These are phyloP conservation scores for Odontamblyopus lacepedii DNA, from an alignment of 2,797 vertebrate species.

Conservation along the genomic window DNA sequence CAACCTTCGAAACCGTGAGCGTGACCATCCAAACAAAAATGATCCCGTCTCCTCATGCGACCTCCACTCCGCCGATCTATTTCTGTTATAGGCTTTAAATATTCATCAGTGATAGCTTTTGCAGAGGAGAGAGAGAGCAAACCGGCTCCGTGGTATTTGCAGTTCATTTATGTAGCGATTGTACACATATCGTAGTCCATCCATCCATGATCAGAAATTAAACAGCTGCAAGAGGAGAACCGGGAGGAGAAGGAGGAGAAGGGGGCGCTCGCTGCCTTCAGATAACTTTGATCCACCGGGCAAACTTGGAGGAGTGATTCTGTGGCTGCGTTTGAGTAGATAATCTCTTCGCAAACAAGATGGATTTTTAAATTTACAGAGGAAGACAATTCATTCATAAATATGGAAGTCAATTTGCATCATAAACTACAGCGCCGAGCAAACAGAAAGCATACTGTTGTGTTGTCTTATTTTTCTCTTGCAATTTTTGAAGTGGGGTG, in stretches of 20 bases:
- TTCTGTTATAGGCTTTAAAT: conserved; percentile 57
- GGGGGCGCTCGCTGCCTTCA: conserved; percentile 45
- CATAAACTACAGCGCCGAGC: not conserved
- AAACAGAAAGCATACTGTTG: not conserved
- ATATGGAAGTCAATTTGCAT: not conserved
- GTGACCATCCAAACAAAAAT: conserved; percentile 16
- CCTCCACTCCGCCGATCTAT: conserved; percentile 43
- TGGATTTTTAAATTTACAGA: conserved; percentile 20
- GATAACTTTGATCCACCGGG: conserved; percentile 51
- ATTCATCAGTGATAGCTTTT: conserved; percentile 50
- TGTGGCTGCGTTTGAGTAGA: conserved; percentile 16
- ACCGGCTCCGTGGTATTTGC: conserved; percentile 40
- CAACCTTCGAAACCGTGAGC: conserved; percentile 25
- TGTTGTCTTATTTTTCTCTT: not conserved
- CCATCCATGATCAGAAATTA: conserved; percentile 55
- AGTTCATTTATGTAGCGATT: conserved; percentile 37
- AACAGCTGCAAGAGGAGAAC: conserved; percentile 38
- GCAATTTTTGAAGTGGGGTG: not conserved
- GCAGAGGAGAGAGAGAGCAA: conserved; percentile 53
- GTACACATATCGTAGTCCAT: conserved; percentile 37
- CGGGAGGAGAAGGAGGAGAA: conserved; percentile 19
- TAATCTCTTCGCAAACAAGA: conserved; percentile 13
- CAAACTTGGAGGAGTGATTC: conserved; percentile 12
- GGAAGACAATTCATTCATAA: conserved; percentile 18
- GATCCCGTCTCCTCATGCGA: conserved; percentile 34